Evolutionary conservation across 53 echinoderm and acorn worm genomes (phyloP), one percentile per base, ranked within the genome.

Genomic region (Stichopus horrens): DNA sequence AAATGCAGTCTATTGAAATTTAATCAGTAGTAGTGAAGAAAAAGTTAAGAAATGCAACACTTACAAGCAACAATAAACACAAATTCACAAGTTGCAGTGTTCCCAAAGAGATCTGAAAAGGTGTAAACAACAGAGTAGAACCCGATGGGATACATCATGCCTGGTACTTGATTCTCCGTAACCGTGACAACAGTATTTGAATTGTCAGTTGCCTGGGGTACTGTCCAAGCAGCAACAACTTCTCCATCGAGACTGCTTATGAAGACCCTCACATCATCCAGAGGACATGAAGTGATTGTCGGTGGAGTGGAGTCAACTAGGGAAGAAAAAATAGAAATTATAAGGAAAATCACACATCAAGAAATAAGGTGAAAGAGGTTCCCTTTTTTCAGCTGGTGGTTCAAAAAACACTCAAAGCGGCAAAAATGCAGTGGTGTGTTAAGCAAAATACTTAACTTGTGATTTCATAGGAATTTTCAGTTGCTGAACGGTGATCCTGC

Each of bases 141-240:
- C 58, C 96, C 96, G 9, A 93, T 90, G 13, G 75, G 5, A 21
- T 94, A 94, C 57, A 83, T 87, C 4, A 90, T 59, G 37, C 90
- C 91, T 0, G 91, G 90, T 58, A 55, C 22, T 37, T 86, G 88
- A 53, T 90, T 88, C 14, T 88, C 74, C 18, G 86, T 88, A 79
- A 93, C 89, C 13, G 78, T 75, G 13, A 75, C 79, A 55, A 74
- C 74, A 14, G 76, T 79, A 5, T 90, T 90, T 53, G 94, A 92
- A 57, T 94, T 94, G 76, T 96, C 96, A 8, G 55, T 86, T 11
- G 90, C 93, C 7, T 89, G 76, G 23, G 96, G 94, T 13, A 83
- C 90, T 1, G 93, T 93, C 90, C 92, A 95, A 18, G 92, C 79
- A 18, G 88, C 52, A 22, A 52, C 10, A 52, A 51, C 68, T 53